Evolutionary conservation across 2,888 invertebrate genomes (phyloP).

Genomic region (Apomyelois bistriatella): DNA sequence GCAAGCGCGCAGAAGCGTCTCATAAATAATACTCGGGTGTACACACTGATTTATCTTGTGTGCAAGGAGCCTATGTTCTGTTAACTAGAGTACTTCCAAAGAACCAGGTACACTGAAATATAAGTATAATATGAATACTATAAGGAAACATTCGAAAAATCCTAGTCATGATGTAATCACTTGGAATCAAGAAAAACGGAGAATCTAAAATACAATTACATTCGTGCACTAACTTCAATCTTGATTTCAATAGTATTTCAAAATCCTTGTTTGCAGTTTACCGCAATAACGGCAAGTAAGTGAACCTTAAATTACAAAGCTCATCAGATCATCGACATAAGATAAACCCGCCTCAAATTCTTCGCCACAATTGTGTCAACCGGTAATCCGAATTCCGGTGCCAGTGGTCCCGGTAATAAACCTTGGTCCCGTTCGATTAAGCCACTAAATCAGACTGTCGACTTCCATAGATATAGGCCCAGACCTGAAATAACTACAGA

Average conservation of each 20-base stretch:
- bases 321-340: not conserved
- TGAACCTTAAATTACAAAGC: not conserved
- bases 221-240: too few species aligned
- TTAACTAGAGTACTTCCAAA: not conserved
- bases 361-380: slow-evolving; percentile 17
- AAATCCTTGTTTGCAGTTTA: too few species aligned
- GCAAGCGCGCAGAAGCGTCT: slow-evolving; percentile 18
- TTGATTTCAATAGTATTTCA: too few species aligned
- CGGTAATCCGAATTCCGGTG: slow-evolving; percentile 33
- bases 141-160: too few species aligned
- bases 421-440: slow-evolving; percentile 57
- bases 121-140: too few species aligned
- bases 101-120: not conserved
- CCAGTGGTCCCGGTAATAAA: slow-evolving; percentile 49
- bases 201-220: too few species aligned
- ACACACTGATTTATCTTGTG: slow-evolving; percentile 23
- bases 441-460: slow-evolving; percentile 65
- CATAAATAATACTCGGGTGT: slow-evolving; percentile 24
- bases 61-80: slow-evolving; percentile 1
- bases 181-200: too few species aligned
- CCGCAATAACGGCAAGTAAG: too few species aligned
- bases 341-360: slow-evolving; percentile 7
- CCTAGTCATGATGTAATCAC: too few species aligned
- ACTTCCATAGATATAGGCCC: slow-evolving; percentile 60
- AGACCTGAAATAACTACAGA: too few species aligned